Base-by-base conservation (phyloP, 2,113 vertebrate species). In the Phaethornis superciliosus region DNA sequence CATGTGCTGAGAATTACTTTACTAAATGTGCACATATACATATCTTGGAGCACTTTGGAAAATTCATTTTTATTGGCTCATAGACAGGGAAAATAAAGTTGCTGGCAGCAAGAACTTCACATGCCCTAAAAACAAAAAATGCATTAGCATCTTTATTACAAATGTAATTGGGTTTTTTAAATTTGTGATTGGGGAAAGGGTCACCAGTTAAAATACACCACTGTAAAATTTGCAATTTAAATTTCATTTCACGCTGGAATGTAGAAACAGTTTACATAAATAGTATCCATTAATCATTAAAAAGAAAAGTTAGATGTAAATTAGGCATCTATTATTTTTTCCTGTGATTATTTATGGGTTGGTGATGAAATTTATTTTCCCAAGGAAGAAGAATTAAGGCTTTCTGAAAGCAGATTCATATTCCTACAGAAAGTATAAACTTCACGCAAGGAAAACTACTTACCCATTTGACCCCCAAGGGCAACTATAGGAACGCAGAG, bases 101-200 rank as follows among this genome's bases (percentile, higher is more conserved):
- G 93, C 75, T 47, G 8, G 75, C 59, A 81, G 91, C 75, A 93
- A 94, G 84, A 96, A 91, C 90, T 97, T 94, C 87, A 70, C 42
- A 1, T 92, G 93, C 96, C 92, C 96, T 96, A 96, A 97, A 97
- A 96, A 33, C 78, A 96, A 97, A 95, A 97, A 98, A 95, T 95
- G 46, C 96, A 98, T 98, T 98, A 98, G 96, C 97, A 98, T 98
- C 97, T 97, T 98, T 98, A 98, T 98, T 98, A 98, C 96, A 96
- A 96, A 96, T 95, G 93, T 97, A 98, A 98, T 98, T 98, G 97
- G 90, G 59, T 30, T 54, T 91, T 97, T 97, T 97, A 95, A 98
- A 96, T 97, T 98, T 97, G 97, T 95, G 96, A 97, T 87, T 97
- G 94, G 80, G 70, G 94, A 97, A 96, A 97, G 97, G 97, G 97